phyloP scores from a whole-genome alignment of 2,113 vertebrate species.

The Macroglossus sobrinus region DNA sequence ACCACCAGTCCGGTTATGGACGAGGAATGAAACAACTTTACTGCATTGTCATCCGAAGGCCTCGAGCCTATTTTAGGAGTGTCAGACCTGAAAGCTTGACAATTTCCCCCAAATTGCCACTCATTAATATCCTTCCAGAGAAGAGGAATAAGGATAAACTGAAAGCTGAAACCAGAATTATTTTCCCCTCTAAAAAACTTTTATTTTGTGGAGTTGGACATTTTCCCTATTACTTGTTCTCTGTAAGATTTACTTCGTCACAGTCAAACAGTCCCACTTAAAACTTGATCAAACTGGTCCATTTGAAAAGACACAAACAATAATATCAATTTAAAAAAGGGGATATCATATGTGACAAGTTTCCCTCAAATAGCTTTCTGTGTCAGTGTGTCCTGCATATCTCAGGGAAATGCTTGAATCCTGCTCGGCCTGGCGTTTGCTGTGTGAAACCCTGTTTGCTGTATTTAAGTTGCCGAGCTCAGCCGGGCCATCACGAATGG shows the following conservation, averaged over 20 bases:
- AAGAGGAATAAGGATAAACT: too few relatives aligned
- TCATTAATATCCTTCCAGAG: slow-evolving; percentile 45
- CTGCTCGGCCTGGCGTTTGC: not conserved
- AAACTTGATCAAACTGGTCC: slow-evolving; percentile 25
- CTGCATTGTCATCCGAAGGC: slow-evolving; percentile 49
- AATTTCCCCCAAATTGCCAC: slow-evolving; percentile 45
- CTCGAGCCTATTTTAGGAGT: slow-evolving; percentile 63
- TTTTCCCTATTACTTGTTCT: not conserved
- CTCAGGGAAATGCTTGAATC: not conserved
- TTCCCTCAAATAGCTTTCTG: not conserved
- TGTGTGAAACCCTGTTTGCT: not conserved
- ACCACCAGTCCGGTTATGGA: not conserved
- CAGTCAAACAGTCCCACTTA: not conserved
- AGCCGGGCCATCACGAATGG: not conserved
- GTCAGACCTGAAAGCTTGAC: slow-evolving; percentile 39
- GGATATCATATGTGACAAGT: not conserved
- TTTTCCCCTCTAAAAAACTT: slow-evolving; percentile 8
- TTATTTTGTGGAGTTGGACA: not conserved
- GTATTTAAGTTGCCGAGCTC: not conserved
- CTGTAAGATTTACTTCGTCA: not conserved
- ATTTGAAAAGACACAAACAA: slow-evolving; percentile 5
- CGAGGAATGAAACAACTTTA: not conserved
- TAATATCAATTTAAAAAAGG: not conserved
- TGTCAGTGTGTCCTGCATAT: not conserved
- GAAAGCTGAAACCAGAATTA: not conserved